Evolutionary conservation across 2,888 invertebrate genomes (phyloP).

Genomic region (Brachyptera putata): DNA sequence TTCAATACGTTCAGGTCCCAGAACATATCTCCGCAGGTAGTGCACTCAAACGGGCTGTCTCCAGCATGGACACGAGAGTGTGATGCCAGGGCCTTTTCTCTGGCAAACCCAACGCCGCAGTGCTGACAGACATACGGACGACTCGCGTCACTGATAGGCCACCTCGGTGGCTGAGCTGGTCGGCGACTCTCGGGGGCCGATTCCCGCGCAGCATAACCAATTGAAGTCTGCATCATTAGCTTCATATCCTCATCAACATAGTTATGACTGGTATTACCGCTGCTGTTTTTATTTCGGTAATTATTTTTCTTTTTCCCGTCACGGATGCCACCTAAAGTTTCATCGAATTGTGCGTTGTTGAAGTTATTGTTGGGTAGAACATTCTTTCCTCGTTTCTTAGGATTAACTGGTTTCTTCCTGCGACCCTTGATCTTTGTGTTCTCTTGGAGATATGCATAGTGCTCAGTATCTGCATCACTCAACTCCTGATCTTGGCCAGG

Average conservation of each 20-base stretch:
- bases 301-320: slow-evolving; percentile 38
- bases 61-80: slow-evolving; percentile 74
- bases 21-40: slow-evolving; percentile 76
- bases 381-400: slow-evolving; percentile 44
- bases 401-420: slow-evolving; percentile 44
- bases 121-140: slow-evolving; percentile 78
- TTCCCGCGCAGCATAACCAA: slow-evolving; percentile 6
- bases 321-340: slow-evolving; percentile 34
- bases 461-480: slow-evolving; percentile 50
- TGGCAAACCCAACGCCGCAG: slow-evolving; percentile 71
- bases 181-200: neutral
- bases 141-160: slow-evolving; percentile 62
- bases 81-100: slow-evolving; percentile 76
- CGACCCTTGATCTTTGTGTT: slow-evolving; percentile 43
- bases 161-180: slow-evolving; percentile 40
- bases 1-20: slow-evolving; percentile 60
- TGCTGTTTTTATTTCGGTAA: slow-evolving; percentile 39
- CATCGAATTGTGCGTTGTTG: slow-evolving; percentile 13
- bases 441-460: slow-evolving; percentile 44
- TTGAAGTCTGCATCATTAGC: slow-evolving; percentile 41
- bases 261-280: slow-evolving; percentile 44
- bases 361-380: slow-evolving; percentile 37
- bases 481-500: slow-evolving; percentile 49
- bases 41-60: slow-evolving; percentile 75
- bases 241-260: slow-evolving; percentile 50